phyloP scores from a whole-genome alignment of 2,113 vertebrate species.

The Phaethon lepturus region DNA sequence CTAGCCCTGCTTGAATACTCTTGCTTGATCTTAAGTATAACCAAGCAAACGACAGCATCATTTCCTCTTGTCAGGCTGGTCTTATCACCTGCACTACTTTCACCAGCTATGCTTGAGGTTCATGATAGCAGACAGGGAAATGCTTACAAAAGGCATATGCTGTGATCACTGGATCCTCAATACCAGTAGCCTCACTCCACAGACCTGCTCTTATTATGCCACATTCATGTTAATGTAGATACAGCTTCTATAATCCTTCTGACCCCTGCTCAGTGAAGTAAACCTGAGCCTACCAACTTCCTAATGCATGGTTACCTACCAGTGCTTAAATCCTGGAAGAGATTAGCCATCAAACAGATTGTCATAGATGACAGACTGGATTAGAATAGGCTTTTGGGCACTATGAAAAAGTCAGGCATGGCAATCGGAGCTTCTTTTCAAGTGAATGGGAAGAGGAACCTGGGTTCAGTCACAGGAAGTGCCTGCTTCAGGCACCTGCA shows the following conservation, averaged over 20 bases:
- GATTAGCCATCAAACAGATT: not conserved
- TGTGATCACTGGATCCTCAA: not conserved
- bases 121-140: fast-evolving
- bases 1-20: not conserved
- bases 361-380: not conserved
- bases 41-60: not conserved
- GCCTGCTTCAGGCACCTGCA: not conserved
- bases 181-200: not conserved
- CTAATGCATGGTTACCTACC: not conserved
- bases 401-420: not conserved
- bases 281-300: not conserved
- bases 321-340: not conserved
- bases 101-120: not conserved
- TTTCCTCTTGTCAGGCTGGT: not conserved
- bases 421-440: not conserved
- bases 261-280: not conserved
- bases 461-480: not conserved
- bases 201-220: not conserved
- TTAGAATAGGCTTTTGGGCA: not conserved
- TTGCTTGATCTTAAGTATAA: not conserved
- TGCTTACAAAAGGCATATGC: not conserved
- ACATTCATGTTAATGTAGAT: not conserved
- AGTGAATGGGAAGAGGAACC: not conserved
- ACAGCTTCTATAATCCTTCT: not conserved
- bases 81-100: not conserved